Percentiles rank a stretch among this genome's conserved stretches.
These are phyloP conservation scores for Yoshiicerus persimilis DNA, from an alignment of 1,140 invertebrate genomes.

Conservation along the genomic window DNA sequence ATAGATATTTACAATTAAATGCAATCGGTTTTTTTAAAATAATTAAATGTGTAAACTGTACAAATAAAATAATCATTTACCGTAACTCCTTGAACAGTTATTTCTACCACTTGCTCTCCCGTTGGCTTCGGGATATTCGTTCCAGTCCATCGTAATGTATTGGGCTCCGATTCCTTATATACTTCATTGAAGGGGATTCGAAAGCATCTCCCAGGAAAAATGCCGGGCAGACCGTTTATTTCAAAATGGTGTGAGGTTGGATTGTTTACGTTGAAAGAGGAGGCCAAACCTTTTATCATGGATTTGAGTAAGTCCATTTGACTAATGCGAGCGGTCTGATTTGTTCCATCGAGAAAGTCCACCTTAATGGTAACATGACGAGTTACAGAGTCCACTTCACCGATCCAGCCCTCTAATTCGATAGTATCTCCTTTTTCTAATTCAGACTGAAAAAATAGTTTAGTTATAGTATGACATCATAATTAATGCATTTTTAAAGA, in stretches of 20 bases:
- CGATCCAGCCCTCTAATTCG: background rate
- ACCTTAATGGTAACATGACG: background rate
- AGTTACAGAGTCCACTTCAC: background rate
- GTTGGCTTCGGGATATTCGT: background rate
- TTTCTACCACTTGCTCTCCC: background rate
- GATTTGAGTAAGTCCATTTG: background rate
- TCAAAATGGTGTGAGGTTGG: background rate
- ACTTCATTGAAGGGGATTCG: background rate
- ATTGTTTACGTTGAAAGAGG: background rate
- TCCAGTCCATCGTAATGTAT: background rate
- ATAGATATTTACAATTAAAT: too few relatives aligned
- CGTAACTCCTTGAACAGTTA: background rate
- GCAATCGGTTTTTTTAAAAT: too few relatives aligned
- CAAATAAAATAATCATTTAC: background rate
- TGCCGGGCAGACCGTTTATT: background rate
- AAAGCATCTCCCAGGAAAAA: background rate
- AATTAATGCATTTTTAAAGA: too few relatives aligned
- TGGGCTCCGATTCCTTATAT: too few relatives aligned
- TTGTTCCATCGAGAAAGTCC: background rate
- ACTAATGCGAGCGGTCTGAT: background rate
- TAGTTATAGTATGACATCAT: background rate
- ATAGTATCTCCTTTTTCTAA: background rate
- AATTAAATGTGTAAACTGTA: too few relatives aligned
- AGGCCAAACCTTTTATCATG: background rate
- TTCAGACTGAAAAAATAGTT: background rate